Base-by-base conservation (phyloP, 2,888 invertebrate genomes). In the Drosophila melanocephala region DNA sequence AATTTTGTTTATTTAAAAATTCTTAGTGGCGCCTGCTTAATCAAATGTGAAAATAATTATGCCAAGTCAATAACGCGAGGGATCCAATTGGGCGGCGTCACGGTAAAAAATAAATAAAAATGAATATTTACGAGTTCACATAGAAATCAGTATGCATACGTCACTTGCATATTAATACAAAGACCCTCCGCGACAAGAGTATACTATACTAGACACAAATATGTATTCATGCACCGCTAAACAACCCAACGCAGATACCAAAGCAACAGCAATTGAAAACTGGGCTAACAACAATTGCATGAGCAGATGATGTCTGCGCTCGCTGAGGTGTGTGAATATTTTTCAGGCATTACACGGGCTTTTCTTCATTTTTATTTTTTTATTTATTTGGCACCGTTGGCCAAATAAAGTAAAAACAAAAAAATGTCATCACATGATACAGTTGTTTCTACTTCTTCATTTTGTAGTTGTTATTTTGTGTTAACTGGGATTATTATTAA, bases 211-310 rank as follows among this genome's bases (percentile, higher is more conserved):
- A 51, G 26, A 26, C 51, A 53, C 51, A 50, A 42, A 67, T 67
- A 77, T 53, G 57, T 58, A 60, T 81, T 77, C 75, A 80, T 81
- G 79, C 81, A 37, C 66, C 71, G 81, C 67, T 68, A 51, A 63
- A 22, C 74, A 81, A 61, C 47, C 59, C 42, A 58, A 77, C 47
- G 22, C 32, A 22, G 22, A 58, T 42, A 22, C 22, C 16, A 32
- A n/a, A 66, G 22, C 59, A 68, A 30, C 65, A 72, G 72, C 75
- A 67, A 69, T 73, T 66, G 72, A 78, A 86, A 85, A 89, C 75
- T 89, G 83, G 87, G 86, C 87, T 81, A 89, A 85, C 79, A 89
- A 72, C 89, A 85, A 86, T 88, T 84, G 85, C 84, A 89, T 75
- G 89, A 73, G 73, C 87, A 72, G 61, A 81, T 79, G 81, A 68